Evolutionary conservation across 2,888 invertebrate species (phyloP).

Genomic region (Drosophila nr. perissopoda): DNA sequence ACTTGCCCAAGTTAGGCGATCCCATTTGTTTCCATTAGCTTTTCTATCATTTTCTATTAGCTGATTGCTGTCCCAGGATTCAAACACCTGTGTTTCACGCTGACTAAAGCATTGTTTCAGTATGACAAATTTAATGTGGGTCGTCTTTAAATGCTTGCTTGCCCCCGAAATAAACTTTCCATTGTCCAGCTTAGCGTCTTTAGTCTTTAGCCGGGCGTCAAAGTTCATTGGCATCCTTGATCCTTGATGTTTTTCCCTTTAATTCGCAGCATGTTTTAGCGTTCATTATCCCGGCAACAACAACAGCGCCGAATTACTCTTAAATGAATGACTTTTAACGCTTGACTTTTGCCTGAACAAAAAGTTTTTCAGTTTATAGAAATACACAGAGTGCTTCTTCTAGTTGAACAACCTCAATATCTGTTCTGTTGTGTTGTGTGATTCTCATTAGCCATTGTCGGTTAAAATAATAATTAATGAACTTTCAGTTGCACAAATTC

Average conservation of each 20-base stretch:
- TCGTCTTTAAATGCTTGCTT: background rate
- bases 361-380: background rate
- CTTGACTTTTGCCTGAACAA: background rate
- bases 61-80: background rate
- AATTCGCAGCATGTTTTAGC: slow-evolving; percentile 44
- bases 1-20: background rate
- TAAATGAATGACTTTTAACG: slow-evolving; percentile 10
- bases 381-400: background rate
- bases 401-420: background rate
- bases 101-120: background rate
- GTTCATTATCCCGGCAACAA: slow-evolving; percentile 55
- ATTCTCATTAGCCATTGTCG: background rate
- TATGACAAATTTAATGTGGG: background rate
- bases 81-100: background rate
- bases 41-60: background rate
- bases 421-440: slow-evolving; percentile 8
- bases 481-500: background rate
- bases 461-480: background rate
- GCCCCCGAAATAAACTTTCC: slow-evolving; percentile 4
- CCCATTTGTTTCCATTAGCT: background rate
- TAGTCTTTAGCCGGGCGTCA: slow-evolving; percentile 14
- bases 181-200: background rate
- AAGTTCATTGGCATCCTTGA: slow-evolving; percentile 45
- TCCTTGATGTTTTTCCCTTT: slow-evolving; percentile 23
- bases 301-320: background rate